Evolutionary conservation across 2,113 vertebrate genomes (phyloP).

Genomic region (Phainopepla nitens): DNA sequence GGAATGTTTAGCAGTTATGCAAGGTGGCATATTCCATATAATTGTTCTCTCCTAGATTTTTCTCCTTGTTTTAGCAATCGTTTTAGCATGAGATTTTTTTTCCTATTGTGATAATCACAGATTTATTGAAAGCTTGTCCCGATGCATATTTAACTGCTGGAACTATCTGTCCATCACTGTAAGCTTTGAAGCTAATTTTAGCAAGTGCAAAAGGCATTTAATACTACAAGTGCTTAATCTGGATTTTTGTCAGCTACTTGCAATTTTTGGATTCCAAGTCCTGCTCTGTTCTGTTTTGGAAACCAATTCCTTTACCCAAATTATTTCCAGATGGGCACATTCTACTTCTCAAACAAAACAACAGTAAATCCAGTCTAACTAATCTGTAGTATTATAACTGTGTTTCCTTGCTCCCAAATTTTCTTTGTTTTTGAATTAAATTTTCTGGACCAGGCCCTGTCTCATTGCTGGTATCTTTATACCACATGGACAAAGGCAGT

Average conservation of each 20-base stretch:
- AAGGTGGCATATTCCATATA: neutral
- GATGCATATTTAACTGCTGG: neutral
- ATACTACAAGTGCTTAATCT: neutral
- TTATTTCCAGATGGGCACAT: constrained; percentile 10
- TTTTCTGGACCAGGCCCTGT: neutral
- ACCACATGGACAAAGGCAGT: neutral
- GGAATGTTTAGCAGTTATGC: neutral
- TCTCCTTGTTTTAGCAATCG: neutral
- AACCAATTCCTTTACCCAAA: neutral
- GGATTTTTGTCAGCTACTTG: constrained; percentile 25
- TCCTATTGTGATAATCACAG: neutral
- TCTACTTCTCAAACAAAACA: constrained; percentile 1
- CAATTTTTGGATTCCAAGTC: neutral
- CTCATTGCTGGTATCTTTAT: neutral
- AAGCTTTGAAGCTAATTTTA: constrained; percentile 31
- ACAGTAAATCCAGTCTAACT: neutral
- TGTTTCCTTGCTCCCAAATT: neutral
- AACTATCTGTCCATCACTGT: neutral
- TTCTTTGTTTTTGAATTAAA: neutral
- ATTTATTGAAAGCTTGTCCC: neutral
- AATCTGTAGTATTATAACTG: neutral
- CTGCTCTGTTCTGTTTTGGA: neutral
- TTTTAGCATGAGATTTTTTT: neutral
- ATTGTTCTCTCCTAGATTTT: neutral
- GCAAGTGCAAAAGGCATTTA: neutral